Conservation (phyloP, 2,888 invertebrate genomes). For the Lochmaea capreae region DNA sequence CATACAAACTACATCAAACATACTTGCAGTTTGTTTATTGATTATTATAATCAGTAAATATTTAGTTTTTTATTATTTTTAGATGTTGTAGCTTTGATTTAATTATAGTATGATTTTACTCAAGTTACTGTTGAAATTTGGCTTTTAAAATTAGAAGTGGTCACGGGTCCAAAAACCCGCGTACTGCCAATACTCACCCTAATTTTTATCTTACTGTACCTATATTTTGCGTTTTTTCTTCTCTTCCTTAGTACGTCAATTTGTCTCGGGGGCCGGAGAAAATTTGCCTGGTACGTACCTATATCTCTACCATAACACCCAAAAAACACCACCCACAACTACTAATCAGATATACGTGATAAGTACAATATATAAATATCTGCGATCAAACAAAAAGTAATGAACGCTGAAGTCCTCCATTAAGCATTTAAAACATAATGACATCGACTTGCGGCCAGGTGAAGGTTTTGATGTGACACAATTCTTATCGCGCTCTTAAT, state of each 20-base stretch:
- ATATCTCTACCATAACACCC: constrained; percentile 65
- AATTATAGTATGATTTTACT: constrained; percentile 56
- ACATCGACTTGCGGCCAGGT: neutral
- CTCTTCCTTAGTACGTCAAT: constrained; percentile 68
- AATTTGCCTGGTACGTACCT: constrained; percentile 68
- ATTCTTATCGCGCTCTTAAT: neutral
- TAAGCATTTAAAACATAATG: neutral
- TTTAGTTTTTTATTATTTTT: constrained; percentile 62
- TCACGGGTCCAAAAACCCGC: constrained; percentile 31
- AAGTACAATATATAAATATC: constrained; percentile 21
- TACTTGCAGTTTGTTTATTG: constrained; percentile 61
- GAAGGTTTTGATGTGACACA: neutral
- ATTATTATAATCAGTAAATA: constrained; percentile 61
- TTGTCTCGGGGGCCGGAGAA: constrained; percentile 68
- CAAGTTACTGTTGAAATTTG: constrained; percentile 63
- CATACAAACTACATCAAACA: constrained; percentile 65
- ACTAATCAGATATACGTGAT: constrained; percentile 41
- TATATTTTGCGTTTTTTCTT: constrained; percentile 68
- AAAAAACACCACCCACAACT: constrained; percentile 64
- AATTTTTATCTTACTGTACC: constrained; percentile 64
- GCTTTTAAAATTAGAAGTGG: constrained; percentile 49
- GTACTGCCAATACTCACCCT: constrained; percentile 50
- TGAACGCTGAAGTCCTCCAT: neutral
- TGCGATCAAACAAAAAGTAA: neutral
- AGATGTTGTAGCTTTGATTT: constrained; percentile 64